Base-by-base conservation (phyloP, 2,113 vertebrate genomes). In the Cathartes aura region DNA sequence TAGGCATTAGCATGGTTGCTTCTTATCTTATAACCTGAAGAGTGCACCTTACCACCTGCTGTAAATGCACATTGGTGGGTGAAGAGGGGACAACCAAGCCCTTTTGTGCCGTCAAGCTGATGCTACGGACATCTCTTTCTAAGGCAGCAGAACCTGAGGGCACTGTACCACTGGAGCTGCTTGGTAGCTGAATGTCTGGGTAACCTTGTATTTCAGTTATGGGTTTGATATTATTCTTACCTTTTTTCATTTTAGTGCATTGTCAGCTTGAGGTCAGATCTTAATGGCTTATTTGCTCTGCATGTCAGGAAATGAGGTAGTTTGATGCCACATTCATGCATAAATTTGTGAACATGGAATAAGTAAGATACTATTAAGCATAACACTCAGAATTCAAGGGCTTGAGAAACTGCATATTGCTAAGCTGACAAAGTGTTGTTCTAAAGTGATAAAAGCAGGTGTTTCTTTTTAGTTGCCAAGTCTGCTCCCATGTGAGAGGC, bases 401-500 rank as follows among this genome's bases (percentile, higher is more conserved):
- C 67, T 93, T 85, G 47, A 87, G 58, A 88, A 96, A 87, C n/a
- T 78, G 24, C 40, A 24, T 83, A 21, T 80, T 86, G 87, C 66
- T 93, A 87, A 86, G 70, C 50, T 40, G 48, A 89, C 72, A 53
- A 59, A 93, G 71, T 60, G 70, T 90, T 97, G 86, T 95, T 98
- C 87, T 84, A 45, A 93, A 88, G 43, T 47, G 95, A 97, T 93
- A 84, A 95, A 97, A 97, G 90, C 98, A 98, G 97, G 98, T 98
- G 97, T 96, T 96, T 94, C 82, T 94, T 96, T 89, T 97, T 91
- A 91, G 89, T 93, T 96, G 92, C 94, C 95, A 96, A 96, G 93
- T 91, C 66, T 94, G 79, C 93, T 97, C 95, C 93, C 94, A 83
- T 87, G 74, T 97, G 98, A 98, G 97, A 95, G 82, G 81, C 83